Evolutionary conservation across 2,113 vertebrate genomes (phyloP), one percentile per base, ranked within the genome.

Genomic region (Chlorodrepanis virens): DNA sequence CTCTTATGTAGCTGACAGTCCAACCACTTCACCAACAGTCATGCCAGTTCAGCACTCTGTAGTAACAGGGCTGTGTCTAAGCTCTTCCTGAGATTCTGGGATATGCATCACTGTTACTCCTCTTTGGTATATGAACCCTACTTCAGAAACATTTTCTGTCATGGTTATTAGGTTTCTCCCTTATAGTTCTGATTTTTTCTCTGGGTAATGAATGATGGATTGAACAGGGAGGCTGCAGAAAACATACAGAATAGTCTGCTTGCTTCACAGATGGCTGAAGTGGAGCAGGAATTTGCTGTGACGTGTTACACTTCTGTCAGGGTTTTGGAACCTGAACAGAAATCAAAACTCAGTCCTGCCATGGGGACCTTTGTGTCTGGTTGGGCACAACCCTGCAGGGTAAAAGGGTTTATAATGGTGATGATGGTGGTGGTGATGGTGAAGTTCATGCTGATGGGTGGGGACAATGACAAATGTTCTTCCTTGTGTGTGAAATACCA

Each of bases 401-500:
- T 54, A 29, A 31, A 79, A 42, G 9, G 50, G 21, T 68, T 78
- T 68, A 7, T 65, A 40, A n/a, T 2, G 22, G 27, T 35, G 23
- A 39, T 35, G 23, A 39, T 19, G 60, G 21, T 24, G 42, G 35
- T 69, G 44, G 24, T 56, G 39, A 47, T 42, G 27, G 42, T 67
- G 61, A 68, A 63, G 20, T 42, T 78, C 49, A 28, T 44, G n/a
- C 6, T 83, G 54, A n/a, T 10, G 35, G 17, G 33, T 17, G 37
- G 24, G 64, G 23, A 77, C 15, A 40, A 57, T 22, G 16, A 27
- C 56, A 72, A 53, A 25, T 11, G 10, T 49, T 84, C 5, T 2
- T 29, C 37, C 29, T 63, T 24, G 9, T 33, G 12, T 0, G 0
- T 56, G 50, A 75, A 74, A 39, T 42, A 25, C 24, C 2, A 3